Percentiles rank a stretch among this genome's conserved stretches.
phyloP scores from a whole-genome alignment of 2,113 vertebrate species.

The Peromyscus californicus region DNA sequence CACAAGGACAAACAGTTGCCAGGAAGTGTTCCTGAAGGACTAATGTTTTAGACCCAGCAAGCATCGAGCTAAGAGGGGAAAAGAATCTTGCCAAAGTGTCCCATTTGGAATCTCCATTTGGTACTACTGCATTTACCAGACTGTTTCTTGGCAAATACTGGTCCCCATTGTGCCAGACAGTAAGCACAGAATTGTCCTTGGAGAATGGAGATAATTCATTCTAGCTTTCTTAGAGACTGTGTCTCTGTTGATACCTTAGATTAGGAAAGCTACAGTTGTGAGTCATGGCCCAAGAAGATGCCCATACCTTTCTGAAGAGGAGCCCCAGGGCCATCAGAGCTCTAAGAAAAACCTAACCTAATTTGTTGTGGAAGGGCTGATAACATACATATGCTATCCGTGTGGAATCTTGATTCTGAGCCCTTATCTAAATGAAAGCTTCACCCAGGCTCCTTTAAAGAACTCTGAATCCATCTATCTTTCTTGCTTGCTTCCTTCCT shows the following conservation, averaged over 20 bases:
- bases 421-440: background rate
- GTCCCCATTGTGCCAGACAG: background rate
- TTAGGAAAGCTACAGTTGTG: background rate
- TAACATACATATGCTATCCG: background rate
- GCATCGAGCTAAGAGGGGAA: background rate
- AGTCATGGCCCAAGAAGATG: background rate
- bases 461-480: no score
- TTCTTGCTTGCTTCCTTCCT: no score
- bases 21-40: background rate
- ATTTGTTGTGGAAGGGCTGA: background rate
- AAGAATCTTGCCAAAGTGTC: background rate
- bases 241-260: background rate
- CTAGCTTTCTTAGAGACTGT: background rate
- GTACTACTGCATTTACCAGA: background rate
- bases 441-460: background rate
- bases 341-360: background rate
- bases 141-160: background rate
- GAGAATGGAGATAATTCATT: background rate
- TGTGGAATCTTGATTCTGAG: background rate
- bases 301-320: background rate
- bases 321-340: rapidly evolving
- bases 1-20: background rate
- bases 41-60: background rate
- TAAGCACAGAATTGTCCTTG: background rate
- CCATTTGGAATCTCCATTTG: background rate